Base-by-base conservation (phyloP, 2,797 vertebrate species). In the Aldrovandia affinis region DNA sequence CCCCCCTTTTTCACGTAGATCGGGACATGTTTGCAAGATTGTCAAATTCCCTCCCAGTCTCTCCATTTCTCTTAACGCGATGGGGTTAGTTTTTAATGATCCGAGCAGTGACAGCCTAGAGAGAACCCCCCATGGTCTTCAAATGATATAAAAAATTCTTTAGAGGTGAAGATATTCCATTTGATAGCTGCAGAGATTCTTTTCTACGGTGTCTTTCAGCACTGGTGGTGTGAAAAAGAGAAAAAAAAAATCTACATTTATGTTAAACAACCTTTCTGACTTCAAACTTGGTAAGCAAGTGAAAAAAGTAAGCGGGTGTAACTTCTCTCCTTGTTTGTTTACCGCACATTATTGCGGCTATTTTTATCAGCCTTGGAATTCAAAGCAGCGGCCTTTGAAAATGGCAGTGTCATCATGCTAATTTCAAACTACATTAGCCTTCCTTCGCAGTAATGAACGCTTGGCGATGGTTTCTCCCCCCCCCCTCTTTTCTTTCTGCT, bases 71-170 rank as follows among this genome's bases (percentile, higher is more conserved):
- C 87, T n/a, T 83, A 79, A 88, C 92, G 91, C 93, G 90, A 93
- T 93, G 89, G 93, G 93, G 92, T 94, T 93, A 90, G 93, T 93
- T 93, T 95, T 94, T 94, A 94, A 94, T 94, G 93, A 94, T 93
- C 61, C 54, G 88, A 90, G 90, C 91, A 86, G 91, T 91, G 91
- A 91, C 90, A 91, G 88, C 90, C 89, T 87, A 89, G 78, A 90
- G 78, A 90, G 78, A 81, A 55, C 89, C 90, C 85, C 28, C 88
- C 85, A 88, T 87, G 52, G 86, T 90, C 90, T 93, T 94, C 92
- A 94, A 92, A 92, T 92, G 89, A 87, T 86, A 91, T 90, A 92
- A 93, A 93, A 92, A 94, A 93, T 90, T 92, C 93, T 92, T 94
- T 93, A 94, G 92, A 92, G 91, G 93, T 92, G 90, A 89, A 89